Base-by-base conservation (phyloP, 2,113 vertebrate genomes). In the Mola mola region DNA sequence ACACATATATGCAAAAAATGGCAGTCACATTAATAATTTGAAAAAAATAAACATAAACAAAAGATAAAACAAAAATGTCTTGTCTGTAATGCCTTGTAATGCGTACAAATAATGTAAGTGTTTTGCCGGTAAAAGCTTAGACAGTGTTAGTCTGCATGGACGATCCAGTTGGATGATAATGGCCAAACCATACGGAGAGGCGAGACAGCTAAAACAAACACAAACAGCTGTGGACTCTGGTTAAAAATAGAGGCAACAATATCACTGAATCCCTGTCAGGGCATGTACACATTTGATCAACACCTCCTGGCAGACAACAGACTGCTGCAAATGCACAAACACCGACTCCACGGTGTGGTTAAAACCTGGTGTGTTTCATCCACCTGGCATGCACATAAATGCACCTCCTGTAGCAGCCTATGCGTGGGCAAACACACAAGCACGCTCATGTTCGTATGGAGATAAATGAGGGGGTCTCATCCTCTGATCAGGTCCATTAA, bases 171-270 rank as follows among this genome's bases (percentile, higher is more conserved):
- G 19, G 41, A 44, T 47, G 16, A 49, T 19, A 8, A 29, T 37
- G 8, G 49, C 19, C 6, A 25, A 53, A 51, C 19, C 19, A 33
- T 29, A 7, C 26, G 43, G 37, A 1, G 8, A 50, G 33, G 16
- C 40, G 49, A 8, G 21, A 26, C 36, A 25, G 43, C 5, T 20
- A 41, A 59, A 29, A 47, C n/a, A 2, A 13, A 2, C 34, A 42
- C 24, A 46, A 28, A 40, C 50, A 16, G 49, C 44, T 53, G 42
- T 59, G 49, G 19, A 60, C 46, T 29, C 19, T 17, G 34, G 61
- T 55, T 73, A 63, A 73, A 77, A 80, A 74, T 71, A 77, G 41
- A 33, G 33, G 17, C 2, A 6, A 21, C 40, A 41, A 16, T 63
- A 48, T 50, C 26, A 34, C 44, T 38, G 38, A 60, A 49, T 46